phyloP scores from a whole-genome alignment of 2,113 vertebrate genomes.

The Zeus faber region DNA sequence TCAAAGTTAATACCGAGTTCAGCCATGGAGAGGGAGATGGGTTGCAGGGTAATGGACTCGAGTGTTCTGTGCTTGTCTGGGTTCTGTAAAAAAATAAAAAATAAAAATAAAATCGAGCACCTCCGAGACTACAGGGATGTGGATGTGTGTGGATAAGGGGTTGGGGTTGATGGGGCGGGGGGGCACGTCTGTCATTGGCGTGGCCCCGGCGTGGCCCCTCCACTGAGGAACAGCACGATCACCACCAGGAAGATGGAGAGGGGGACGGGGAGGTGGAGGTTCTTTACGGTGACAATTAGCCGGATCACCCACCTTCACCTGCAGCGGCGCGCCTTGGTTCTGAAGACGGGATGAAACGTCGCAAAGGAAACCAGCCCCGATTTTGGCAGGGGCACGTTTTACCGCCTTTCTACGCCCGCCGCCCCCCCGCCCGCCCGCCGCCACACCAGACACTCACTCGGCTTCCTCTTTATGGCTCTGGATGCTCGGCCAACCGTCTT shows the following conservation, averaged over 20 bases:
- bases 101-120: neutral
- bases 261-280: neutral
- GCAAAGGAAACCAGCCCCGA: too few species aligned
- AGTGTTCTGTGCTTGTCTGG: constrained; percentile 11
- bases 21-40: constrained; percentile 17
- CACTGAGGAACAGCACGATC: constrained; percentile 65
- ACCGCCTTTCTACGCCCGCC: too few species aligned
- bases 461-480: constrained; percentile 35
- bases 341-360: too few species aligned
- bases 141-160: neutral
- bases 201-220: constrained; percentile 40
- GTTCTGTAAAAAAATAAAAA: too few species aligned
- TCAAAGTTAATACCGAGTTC: constrained; percentile 39
- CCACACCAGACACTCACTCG: too few species aligned
- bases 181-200: constrained; percentile 61
- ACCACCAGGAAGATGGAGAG: constrained; percentile 32
- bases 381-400: too few species aligned
- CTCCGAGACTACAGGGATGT: neutral
- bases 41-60: constrained; percentile 34
- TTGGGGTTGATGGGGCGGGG: neutral
- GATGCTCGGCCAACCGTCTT: constrained; percentile 44
- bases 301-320: too few species aligned
- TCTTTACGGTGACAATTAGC: too few species aligned
- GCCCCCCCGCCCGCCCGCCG: too few species aligned
- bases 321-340: too few species aligned